A percentile compares a stretch with the other conserved stretches of the same genome.
These are phyloP conservation scores for Glaucidium brasilianum DNA, from an alignment of 2,113 vertebrate genomes.

Conservation along the genomic window DNA sequence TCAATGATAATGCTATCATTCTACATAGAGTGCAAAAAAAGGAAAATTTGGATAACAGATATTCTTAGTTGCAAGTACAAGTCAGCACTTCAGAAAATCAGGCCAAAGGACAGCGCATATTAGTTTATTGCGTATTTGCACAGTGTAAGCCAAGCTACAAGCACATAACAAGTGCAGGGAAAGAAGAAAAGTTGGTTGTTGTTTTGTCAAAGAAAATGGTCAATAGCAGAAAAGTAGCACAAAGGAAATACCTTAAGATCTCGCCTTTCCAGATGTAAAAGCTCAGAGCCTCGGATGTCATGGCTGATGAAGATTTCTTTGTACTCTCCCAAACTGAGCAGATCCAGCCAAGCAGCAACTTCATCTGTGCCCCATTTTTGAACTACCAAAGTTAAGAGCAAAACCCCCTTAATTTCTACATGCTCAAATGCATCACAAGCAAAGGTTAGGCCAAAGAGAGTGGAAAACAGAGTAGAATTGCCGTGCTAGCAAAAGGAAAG, in stretches of 20 bases:
- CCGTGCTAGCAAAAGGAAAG: constrained; percentile 80
- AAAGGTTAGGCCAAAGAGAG: constrained; percentile 83
- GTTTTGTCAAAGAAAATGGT: constrained; percentile 67
- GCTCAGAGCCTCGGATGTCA: constrained; percentile 98
- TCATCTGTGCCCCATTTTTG: constrained; percentile 99
- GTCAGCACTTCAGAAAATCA: constrained; percentile 50
- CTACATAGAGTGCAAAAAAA: neutral
- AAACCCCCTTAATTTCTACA: constrained; percentile 91
- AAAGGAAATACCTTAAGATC: constrained; percentile 97
- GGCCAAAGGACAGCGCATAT: constrained; percentile 42
- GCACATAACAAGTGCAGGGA: constrained; percentile 63
- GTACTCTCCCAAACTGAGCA: constrained; percentile 99
- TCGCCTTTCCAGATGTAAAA: constrained; percentile 98
- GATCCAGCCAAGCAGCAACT: constrained; percentile 99
- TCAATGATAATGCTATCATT: neutral
- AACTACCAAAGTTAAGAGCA: constrained; percentile 97
- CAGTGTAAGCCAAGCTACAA: constrained; percentile 77
- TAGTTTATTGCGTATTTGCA: constrained; percentile 60
- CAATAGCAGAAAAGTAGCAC: constrained; percentile 78
- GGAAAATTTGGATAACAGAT: neutral
- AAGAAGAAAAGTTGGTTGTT: constrained; percentile 58
- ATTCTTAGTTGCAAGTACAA: constrained; percentile 18
- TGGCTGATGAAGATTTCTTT: constrained; percentile 97
- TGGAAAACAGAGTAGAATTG: constrained; percentile 76
- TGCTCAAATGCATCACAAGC: constrained; percentile 84